These are phyloP conservation scores for Cyphomyrmex costatus DNA, from an alignment of 1,140 invertebrate genomes.

Conservation along the genomic window DNA sequence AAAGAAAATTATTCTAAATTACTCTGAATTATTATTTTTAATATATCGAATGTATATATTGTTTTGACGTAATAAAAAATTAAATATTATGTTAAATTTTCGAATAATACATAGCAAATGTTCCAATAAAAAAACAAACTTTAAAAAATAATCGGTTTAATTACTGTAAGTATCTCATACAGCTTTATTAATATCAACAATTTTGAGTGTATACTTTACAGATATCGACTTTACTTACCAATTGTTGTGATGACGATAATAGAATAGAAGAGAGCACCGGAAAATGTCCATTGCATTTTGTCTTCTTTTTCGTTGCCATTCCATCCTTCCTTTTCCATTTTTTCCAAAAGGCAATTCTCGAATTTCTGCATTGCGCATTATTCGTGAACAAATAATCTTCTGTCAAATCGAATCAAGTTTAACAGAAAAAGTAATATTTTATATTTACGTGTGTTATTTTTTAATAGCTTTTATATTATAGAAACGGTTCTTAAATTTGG, in stretches of 20 bases:
- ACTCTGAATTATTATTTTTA: neutral
- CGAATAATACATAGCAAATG: neutral
- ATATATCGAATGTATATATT: neutral
- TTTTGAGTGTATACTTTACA: neutral
- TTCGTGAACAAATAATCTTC: neutral
- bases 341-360: constrained; percentile 92
- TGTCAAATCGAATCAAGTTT: constrained; percentile 10
- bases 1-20: neutral
- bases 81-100: too few relatives aligned
- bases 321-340: constrained; percentile 96
- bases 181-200: neutral
- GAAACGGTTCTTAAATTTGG: neutral
- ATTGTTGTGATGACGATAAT: constrained; percentile 99
- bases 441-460: neutral
- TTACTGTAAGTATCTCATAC: too few relatives aligned
- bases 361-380: constrained; percentile 88
- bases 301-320: constrained; percentile 94
- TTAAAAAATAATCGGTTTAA: neutral
- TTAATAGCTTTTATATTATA: neutral
- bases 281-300: constrained; percentile 95
- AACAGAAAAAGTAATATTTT: constrained; percentile 34
- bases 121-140: neutral
- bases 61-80: neutral
- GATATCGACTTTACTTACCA: constrained; percentile 90
- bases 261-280: constrained; percentile 97